Evolutionary conservation across 1,140 invertebrate species (phyloP), one percentile per base, ranked within the genome.

Genomic region (Venturia canescens): DNA sequence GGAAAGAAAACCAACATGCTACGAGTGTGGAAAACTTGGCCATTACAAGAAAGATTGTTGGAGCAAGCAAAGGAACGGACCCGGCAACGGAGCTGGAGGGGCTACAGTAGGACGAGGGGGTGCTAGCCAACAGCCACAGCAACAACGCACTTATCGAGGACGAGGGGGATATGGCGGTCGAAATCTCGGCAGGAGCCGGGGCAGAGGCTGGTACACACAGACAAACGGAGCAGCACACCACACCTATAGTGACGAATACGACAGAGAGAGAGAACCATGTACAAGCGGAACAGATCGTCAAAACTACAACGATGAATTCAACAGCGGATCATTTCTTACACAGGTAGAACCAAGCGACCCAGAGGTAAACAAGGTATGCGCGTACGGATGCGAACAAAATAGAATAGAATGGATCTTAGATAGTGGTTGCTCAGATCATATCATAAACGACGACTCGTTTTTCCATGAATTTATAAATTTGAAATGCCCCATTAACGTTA

Each of bases 391-490:
- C 69, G 71, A 83, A 29, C 16, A 16, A 34, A 81, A 77, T 77
- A 82, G 23, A 79, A 82, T 84, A 26, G 80, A 83, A 18, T 85
- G 84, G 83, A 83, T 85, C 16, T 80, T 84, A 44, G 82, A 85
- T 71, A 85, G 84, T 79, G 80, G 82, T 1, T 85, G 84, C 79
- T 76, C 76, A 15, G 81, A 84, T 38, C 83, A 84, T 75, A 83
- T 84, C 9, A 78, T 82, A 38, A 85, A 85, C 69, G 50, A 85
- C 74, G 79, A 82, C 79, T 57, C 44, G 79, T 57, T 85, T 80
- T 81, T 38, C 27, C 15, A 78, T 27, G 60, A 82, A 72, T 81
- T 3, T 53, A 44, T 85, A 67, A 57, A 57, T 38, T 79, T 85
- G 29, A 79, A 82, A 70, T 75, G 80, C 9, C 83, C 78, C 13